Conservation (phyloP, 2,797 vertebrate genomes). For the Sebastes ruberrimus region DNA sequence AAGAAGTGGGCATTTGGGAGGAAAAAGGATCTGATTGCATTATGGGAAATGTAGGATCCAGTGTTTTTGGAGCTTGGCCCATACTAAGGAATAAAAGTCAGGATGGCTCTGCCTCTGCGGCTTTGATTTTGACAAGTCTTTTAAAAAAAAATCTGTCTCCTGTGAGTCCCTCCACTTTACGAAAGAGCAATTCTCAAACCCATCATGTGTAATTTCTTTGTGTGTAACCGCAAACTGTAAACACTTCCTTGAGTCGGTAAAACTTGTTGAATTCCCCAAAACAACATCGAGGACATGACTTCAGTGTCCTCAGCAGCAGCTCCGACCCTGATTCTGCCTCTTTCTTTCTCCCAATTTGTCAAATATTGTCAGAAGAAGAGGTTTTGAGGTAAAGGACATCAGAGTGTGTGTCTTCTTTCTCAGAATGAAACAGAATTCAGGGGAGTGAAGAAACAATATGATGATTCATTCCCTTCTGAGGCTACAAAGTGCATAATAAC, state of each 20-base stretch:
- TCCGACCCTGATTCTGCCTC: not conserved
- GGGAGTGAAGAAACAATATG: not conserved
- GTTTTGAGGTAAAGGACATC: not conserved
- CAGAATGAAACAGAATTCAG: not conserved
- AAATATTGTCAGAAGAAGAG: not conserved
- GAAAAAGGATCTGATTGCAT: not conserved
- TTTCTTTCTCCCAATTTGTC: not conserved
- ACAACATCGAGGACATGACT: not conserved
- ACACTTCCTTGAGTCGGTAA: not conserved
- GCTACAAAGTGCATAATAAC: not conserved
- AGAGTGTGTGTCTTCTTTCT: not conserved
- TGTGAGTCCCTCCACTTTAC: not conserved
- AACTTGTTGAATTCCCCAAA: not conserved
- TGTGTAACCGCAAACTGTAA: not conserved
- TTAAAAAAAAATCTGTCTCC: not conserved
- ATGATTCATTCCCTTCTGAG: constrained; percentile 14
- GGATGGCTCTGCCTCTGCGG: not conserved
- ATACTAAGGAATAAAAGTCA: not conserved
- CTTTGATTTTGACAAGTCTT: too few relatives aligned
- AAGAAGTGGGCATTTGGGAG: not conserved
- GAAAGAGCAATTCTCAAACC: not conserved
- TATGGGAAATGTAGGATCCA: not conserved
- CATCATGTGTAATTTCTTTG: not conserved
- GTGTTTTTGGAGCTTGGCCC: not conserved
- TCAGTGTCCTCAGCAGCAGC: not conserved